Conservation (phyloP, 2,113 vertebrate species). For the Odocoileus virginianus region DNA sequence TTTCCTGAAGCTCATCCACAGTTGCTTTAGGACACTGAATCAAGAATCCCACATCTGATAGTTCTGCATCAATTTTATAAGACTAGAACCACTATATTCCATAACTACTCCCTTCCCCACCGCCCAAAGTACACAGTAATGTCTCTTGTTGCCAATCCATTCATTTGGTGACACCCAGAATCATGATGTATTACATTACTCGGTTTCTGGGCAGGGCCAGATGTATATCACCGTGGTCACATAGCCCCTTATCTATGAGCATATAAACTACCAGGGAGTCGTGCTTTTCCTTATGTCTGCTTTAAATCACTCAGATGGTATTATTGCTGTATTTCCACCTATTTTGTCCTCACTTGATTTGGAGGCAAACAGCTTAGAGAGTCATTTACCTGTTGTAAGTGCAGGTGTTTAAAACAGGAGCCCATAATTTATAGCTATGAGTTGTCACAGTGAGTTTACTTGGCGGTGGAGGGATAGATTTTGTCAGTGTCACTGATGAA, state of each 20-base stretch:
- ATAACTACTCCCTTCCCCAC: fast-evolving
- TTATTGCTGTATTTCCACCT: slow-evolving; percentile 10
- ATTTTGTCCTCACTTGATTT: slow-evolving; percentile 15
- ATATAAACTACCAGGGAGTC: background rate
- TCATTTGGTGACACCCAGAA: background rate
- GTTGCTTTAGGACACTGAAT: background rate
- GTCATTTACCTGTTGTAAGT: slow-evolving; percentile 6
- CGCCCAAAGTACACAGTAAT: background rate
- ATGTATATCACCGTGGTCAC: background rate
- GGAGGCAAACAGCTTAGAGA: background rate
- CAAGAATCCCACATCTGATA: background rate
- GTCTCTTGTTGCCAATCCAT: background rate
- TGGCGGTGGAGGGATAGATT: background rate
- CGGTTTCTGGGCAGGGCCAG: background rate
- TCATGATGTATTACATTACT: background rate
- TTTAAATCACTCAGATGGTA: slow-evolving; percentile 33
- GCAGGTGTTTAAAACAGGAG: background rate
- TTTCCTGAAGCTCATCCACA: background rate
- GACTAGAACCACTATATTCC: background rate
- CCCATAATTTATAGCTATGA: background rate
- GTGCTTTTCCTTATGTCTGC: background rate
- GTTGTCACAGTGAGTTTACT: background rate
- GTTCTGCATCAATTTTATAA: background rate
- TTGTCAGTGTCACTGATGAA: background rate
- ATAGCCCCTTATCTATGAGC: background rate